phyloP scores from a whole-genome alignment of 2,888 invertebrate genomes.

The Nomada flava region DNA sequence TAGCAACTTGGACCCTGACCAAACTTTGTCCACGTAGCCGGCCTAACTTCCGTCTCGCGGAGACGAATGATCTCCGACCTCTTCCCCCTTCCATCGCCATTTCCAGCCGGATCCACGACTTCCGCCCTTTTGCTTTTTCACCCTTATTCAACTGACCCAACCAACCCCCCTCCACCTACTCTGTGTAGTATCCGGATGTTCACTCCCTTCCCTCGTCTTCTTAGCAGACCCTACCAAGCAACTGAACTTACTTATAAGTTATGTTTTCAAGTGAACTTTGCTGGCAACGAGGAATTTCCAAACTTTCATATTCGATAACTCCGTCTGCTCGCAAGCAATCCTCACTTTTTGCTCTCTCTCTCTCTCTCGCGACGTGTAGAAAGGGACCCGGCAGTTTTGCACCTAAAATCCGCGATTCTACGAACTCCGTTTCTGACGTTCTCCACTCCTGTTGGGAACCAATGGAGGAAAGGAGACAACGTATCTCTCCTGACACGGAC shows the following conservation, averaged over 20 bases:
- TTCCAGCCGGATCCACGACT: conserved; percentile 61
- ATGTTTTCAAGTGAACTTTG: conserved; percentile 81
- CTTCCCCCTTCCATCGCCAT: conserved; percentile 52
- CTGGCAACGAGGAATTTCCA: conserved; percentile 80
- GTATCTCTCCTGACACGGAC: conserved; percentile 53
- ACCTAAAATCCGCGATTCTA: conserved; percentile 52
- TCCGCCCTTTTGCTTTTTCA: conserved; percentile 73
- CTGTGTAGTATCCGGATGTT: conserved; percentile 39
- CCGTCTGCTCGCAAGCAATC: conserved; percentile 63
- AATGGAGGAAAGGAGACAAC: not conserved
- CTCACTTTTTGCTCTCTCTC: conserved; percentile 68
- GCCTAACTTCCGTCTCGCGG: conserved; percentile 80
- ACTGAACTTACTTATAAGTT: conserved; percentile 81
- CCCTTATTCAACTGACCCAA: conserved; percentile 63
- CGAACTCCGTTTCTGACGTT: conserved; percentile 18
- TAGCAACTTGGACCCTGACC: conserved; percentile 80
- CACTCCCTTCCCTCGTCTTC: conserved; percentile 40
- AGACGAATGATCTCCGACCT: conserved; percentile 76
- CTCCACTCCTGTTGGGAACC: not conserved
- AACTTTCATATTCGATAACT: conserved; percentile 83
- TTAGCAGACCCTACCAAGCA: conserved; percentile 47
- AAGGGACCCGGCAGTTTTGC: conserved; percentile 53
- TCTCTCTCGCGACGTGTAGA: conserved; percentile 45
- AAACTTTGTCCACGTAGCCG: conserved; percentile 76
- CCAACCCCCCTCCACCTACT: not conserved